These are phyloP conservation scores for Clanis bilineata DNA, from an alignment of 2,888 invertebrate species.

Conservation along the genomic window DNA sequence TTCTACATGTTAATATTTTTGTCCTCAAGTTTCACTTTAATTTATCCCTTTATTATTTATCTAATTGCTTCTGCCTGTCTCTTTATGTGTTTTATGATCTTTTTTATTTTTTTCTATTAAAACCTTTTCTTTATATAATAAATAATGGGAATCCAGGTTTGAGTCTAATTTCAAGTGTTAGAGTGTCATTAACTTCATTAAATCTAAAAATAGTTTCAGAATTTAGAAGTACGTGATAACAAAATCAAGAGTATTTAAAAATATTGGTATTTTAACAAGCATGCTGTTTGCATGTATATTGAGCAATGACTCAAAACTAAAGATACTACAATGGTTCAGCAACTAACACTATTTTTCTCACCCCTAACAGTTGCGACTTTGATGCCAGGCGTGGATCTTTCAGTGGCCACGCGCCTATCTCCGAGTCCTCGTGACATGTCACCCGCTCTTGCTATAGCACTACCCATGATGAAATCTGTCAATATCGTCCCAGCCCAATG, in stretches of 20 bases:
- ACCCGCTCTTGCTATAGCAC: slow-evolving; percentile 83
- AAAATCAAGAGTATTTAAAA: background rate
- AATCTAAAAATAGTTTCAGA: background rate
- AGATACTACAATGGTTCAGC: background rate
- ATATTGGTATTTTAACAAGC: background rate
- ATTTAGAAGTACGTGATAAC: background rate
- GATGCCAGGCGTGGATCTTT: slow-evolving; percentile 83
- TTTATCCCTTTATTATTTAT: background rate
- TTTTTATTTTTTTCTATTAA: background rate
- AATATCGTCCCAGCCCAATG: slow-evolving; percentile 75
- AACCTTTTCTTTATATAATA: background rate
- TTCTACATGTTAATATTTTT: slow-evolving; percentile 18
- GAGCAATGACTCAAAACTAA: background rate
- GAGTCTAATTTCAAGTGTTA: background rate
- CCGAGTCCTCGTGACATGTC: slow-evolving; percentile 86
- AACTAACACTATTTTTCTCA: background rate
- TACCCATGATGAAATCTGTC: slow-evolving; percentile 83
- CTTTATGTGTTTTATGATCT: background rate
- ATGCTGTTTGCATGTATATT: slow-evolving; percentile 2
- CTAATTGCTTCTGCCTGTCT: slow-evolving; percentile 11
- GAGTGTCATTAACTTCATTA: background rate
- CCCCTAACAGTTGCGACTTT: slow-evolving; percentile 67
- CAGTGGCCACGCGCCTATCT: slow-evolving; percentile 84
- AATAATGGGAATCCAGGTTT: background rate
- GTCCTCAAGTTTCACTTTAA: background rate